Conservation (phyloP, 1,140 invertebrate species). For the Phymastichus coffea region DNA sequence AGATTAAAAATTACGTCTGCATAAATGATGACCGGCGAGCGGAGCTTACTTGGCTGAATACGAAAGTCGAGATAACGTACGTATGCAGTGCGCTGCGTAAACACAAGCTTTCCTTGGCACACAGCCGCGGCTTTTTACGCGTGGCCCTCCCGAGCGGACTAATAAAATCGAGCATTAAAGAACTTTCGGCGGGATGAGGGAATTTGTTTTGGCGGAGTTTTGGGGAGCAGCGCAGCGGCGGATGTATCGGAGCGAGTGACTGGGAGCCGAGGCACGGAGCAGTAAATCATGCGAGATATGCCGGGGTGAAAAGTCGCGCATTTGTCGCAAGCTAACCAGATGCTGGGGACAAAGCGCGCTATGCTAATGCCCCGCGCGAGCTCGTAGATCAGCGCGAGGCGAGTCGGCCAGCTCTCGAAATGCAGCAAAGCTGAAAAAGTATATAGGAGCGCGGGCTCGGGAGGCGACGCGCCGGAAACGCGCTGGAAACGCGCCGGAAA, state of each 20-base stretch:
- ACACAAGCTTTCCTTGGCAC: background rate
- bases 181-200: conserved; percentile 1
- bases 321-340: conserved; percentile 36
- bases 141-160: background rate
- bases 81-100: background rate
- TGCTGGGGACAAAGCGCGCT: conserved; percentile 30
- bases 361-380: conserved; percentile 38
- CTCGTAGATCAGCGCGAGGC: conserved; percentile 41
- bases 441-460: too few relatives aligned
- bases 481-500: background rate
- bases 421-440: conserved; percentile 1
- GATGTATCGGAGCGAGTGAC: too few relatives aligned
- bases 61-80: too few relatives aligned
- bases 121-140: background rate
- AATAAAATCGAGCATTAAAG: conserved; percentile 23
- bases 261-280: too few relatives aligned
- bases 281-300: conserved; percentile 21
- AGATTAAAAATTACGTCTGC: too few relatives aligned
- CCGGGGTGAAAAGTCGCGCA: conserved; percentile 12
- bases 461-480: conserved; percentile 4
- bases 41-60: too few relatives aligned
- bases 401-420: too few relatives aligned
- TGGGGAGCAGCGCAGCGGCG: too few relatives aligned
- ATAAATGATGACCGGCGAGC: too few relatives aligned
- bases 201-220: too few relatives aligned